These are phyloP conservation scores for Acrossocheilus wenchowensis DNA, from an alignment of 2,797 vertebrate genomes.

Conservation along the genomic window DNA sequence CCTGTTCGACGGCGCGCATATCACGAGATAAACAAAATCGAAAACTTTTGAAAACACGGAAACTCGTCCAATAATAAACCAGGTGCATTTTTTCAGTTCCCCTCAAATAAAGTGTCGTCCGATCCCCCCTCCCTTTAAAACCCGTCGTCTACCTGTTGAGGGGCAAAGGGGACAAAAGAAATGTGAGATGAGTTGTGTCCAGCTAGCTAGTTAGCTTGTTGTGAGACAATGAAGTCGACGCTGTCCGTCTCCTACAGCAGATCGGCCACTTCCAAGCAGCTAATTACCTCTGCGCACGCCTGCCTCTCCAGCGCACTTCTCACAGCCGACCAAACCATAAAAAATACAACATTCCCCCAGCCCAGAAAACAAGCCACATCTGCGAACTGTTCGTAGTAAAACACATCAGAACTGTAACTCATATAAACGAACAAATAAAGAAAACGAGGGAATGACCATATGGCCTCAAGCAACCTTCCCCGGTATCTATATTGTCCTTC, in stretches of 20 bases:
- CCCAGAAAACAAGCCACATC: neutral
- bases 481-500: constrained; percentile 58
- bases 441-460: constrained; percentile 77
- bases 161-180: constrained; percentile 33
- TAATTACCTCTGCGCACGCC: constrained; percentile 66
- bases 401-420: neutral
- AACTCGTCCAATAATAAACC: constrained; percentile 36
- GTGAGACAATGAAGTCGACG: constrained; percentile 74
- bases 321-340: neutral
- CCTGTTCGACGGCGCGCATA: constrained; percentile 31
- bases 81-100: constrained; percentile 14
- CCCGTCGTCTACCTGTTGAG: constrained; percentile 51
- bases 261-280: constrained; percentile 73
- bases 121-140: constrained; percentile 6
- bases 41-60: constrained; percentile 51
- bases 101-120: neutral
- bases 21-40: constrained; percentile 45
- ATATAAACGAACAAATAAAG: neutral
- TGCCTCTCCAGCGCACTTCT: constrained; percentile 48
- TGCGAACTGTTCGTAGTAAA: neutral
- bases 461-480: constrained; percentile 84
- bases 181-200: constrained; percentile 32
- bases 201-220: constrained; percentile 57
- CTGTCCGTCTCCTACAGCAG: constrained; percentile 69
- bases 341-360: neutral